phyloP scores from a whole-genome alignment of 1,140 invertebrate genomes.

The Bombyx mandarina region DNA sequence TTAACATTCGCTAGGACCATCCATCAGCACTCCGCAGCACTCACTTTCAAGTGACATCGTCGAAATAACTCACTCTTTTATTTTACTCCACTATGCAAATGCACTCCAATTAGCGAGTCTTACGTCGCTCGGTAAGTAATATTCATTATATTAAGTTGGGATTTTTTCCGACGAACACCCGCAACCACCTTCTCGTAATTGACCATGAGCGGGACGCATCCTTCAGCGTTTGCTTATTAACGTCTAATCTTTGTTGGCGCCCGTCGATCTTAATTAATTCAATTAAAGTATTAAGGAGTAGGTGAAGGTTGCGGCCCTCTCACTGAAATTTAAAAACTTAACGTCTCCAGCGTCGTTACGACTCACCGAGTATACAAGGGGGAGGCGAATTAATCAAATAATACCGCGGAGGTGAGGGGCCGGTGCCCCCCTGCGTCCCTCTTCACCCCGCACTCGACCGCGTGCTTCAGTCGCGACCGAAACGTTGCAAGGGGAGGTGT shows the following conservation, averaged over 20 bases:
- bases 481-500: constrained; percentile 57
- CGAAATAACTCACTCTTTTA: constrained; percentile 60
- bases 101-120: constrained; percentile 63
- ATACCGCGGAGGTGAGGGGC: constrained; percentile 59
- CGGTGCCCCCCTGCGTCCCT: constrained; percentile 25
- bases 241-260: constrained; percentile 57
- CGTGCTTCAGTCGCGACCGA: constrained; percentile 62
- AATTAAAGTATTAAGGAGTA: constrained; percentile 67
- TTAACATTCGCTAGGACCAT: background rate
- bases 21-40: constrained; percentile 6
- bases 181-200: constrained; percentile 47
- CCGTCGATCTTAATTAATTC: constrained; percentile 61
- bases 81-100: constrained; percentile 66
- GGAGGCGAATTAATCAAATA: constrained; percentile 71
- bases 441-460: constrained; percentile 43
- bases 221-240: constrained; percentile 61
- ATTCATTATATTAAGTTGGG: constrained; percentile 63
- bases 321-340: constrained; percentile 67
- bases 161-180: constrained; percentile 45
- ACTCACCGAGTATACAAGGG: constrained; percentile 66
- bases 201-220: constrained; percentile 57
- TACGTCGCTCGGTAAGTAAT: constrained; percentile 56
- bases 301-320: constrained; percentile 63
- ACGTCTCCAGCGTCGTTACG: constrained; percentile 59
- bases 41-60: constrained; percentile 32